phyloP scores from a whole-genome alignment of 1,140 invertebrate genomes.

The Lucilia cuprina region DNA sequence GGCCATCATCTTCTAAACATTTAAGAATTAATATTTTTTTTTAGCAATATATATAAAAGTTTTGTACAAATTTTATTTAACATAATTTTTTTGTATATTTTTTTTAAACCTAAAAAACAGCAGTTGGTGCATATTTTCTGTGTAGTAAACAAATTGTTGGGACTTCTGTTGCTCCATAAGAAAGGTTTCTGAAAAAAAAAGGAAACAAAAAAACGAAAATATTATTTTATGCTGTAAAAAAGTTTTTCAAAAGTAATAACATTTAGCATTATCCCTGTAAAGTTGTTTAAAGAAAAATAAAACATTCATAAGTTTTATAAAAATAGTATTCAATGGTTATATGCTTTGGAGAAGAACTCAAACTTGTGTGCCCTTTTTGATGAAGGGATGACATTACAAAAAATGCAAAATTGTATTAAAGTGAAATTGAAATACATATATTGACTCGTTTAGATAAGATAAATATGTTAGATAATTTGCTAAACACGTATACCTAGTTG shows the following conservation, averaged over 20 bases:
- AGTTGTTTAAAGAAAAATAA: neutral
- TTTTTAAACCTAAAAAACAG: neutral
- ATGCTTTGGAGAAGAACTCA: too few species aligned
- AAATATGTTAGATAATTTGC: too few species aligned
- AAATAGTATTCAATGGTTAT: neutral
- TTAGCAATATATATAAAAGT: neutral
- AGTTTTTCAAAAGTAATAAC: neutral
- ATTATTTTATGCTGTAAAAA: neutral
- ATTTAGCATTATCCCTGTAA: neutral
- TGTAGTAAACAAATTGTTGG: neutral
- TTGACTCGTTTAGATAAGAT: too few species aligned
- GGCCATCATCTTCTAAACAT: neutral
- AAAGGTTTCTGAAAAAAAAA: neutral
- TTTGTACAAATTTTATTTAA: neutral
- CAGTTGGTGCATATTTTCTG: neutral
- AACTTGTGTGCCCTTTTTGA: too few species aligned
- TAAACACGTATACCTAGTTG: too few species aligned
- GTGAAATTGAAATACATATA: too few species aligned
- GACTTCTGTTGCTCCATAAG: too few species aligned
- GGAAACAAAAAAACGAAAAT: too few species aligned
- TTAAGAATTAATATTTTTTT: neutral
- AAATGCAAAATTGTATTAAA: too few species aligned
- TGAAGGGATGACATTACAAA: too few species aligned
- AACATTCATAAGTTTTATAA: neutral
- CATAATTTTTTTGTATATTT: neutral